Base-by-base conservation (phyloP, 2,888 invertebrate species). In the Mimas tiliae region DNA sequence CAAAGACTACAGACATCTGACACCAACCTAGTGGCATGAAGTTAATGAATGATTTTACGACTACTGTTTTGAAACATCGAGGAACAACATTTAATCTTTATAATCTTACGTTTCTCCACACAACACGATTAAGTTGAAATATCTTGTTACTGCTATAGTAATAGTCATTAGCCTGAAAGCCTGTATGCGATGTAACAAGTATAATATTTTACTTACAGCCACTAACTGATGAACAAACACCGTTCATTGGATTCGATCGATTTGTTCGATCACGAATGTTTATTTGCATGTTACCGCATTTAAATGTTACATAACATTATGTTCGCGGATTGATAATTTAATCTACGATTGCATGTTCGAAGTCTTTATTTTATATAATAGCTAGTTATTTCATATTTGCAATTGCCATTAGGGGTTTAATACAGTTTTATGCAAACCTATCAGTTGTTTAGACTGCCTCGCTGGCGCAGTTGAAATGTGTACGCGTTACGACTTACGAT, bases 221-320 rank as follows among this genome's bases (percentile, higher is more conserved):
- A 11, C 42, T 58, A 58, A 58, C 11, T 42, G 58, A 19, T 12
- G 19, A 42, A 42, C 19, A 58, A 11, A 19, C 58, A 55, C 16
- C 8, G 55, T 21, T 51, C 19, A 33, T 58, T 9, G 58, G 19
- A 19, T 42, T 0, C 19, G 42, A 58, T 58, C 19, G 42, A 38
- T 58, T 58, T 12, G 38, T 58, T 11, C 12, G 42, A 58, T 58
- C 42, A 21, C 42, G 58, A 58, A 42, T 42, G 55, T 55, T 12
- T 19, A 19, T 42, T 58, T 42, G 16, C 42, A 58, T 55, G 38
- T 38, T 58, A 16, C 58, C 19, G 16, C 12, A 19, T 19, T 50
- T 19, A 0, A 50, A 19, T 19, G 34, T 12, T 58, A 27, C 27
- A 19, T 58, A 42, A 42, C 42, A 7, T 14, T 52, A 33, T 14